phyloP scores from a whole-genome alignment of 2,797 vertebrate species.

The Thamnophis elegans region DNA sequence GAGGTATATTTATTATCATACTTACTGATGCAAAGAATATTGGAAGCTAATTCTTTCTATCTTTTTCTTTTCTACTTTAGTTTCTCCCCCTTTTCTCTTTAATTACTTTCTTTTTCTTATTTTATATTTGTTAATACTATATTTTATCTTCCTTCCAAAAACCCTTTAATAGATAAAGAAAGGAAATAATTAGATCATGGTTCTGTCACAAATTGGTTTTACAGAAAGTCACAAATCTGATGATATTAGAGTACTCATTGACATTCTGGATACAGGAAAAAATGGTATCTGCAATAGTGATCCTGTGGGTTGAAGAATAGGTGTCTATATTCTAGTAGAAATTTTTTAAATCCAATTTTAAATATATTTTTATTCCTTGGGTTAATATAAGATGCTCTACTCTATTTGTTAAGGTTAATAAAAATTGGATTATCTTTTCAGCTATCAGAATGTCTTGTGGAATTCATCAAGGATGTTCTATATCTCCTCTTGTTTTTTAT shows the following conservation, averaged over 20 bases:
- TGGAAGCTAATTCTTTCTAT: not conserved
- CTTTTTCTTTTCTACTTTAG: not conserved
- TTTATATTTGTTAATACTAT: not conserved
- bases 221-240: not conserved
- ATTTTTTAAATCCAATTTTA: not conserved
- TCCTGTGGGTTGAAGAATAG: not conserved
- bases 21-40: not conserved
- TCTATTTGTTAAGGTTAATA: not conserved
- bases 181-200: not conserved
- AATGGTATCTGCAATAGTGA: not conserved
- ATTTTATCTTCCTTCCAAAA: not conserved
- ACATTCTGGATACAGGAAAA: not conserved
- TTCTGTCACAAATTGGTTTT: not conserved
- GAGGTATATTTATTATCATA: not conserved
- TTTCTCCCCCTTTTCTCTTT: not conserved
- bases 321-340: not conserved
- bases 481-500: not conserved
- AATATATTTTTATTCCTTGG: not conserved
- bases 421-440: not conserved
- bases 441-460: not conserved
- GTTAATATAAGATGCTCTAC: not conserved
- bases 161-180: not conserved
- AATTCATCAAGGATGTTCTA: not conserved
- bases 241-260: not conserved
- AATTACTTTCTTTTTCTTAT: not conserved